Conservation (phyloP, 2,797 vertebrate species). For the Tachyglossus aculeatus region DNA sequence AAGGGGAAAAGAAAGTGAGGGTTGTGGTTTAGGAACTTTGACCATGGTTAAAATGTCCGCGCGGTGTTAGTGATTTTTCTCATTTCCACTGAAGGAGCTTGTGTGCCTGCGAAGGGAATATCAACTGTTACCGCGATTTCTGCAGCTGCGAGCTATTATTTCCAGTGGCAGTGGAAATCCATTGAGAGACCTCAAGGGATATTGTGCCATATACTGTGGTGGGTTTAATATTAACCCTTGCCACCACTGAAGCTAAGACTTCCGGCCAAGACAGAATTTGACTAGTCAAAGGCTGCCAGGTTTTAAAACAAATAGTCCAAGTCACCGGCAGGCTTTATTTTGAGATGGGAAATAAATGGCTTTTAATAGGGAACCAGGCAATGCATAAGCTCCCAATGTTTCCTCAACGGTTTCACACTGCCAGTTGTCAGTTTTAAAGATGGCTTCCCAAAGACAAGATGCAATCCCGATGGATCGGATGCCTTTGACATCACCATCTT, state of each 20-base stretch:
- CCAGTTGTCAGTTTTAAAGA: too few relatives aligned
- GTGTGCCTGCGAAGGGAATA: constrained; percentile 65
- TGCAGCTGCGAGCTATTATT: constrained; percentile 77
- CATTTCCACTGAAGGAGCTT: constrained; percentile 63
- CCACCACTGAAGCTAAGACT: constrained; percentile 71
- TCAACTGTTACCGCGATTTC: constrained; percentile 67
- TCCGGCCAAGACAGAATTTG: constrained; percentile 63
- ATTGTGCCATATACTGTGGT: constrained; percentile 71
- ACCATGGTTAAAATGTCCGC: constrained; percentile 21
- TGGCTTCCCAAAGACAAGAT: too few relatives aligned
- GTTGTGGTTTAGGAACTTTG: constrained; percentile 42
- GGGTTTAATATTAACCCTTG: constrained; percentile 78
- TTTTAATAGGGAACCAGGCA: constrained; percentile 26
- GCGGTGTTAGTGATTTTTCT: constrained; percentile 45
- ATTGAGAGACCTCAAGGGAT: constrained; percentile 70
- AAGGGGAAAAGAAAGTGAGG: constrained; percentile 17
- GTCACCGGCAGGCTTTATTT: neutral
- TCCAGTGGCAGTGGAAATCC: constrained; percentile 77
- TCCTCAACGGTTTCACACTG: constrained; percentile 55
- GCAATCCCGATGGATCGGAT: too few relatives aligned
- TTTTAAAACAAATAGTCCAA: constrained; percentile 57
- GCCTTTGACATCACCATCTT: too few relatives aligned
- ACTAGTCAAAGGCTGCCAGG: constrained; percentile 66
- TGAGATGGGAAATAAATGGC: constrained; percentile 40
- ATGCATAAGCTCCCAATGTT: constrained; percentile 52